A percentile compares a stretch with the other conserved stretches of the same genome.
phyloP scores from a whole-genome alignment of 2,888 invertebrate genomes.

The Exephanes ischioxanthus region DNA sequence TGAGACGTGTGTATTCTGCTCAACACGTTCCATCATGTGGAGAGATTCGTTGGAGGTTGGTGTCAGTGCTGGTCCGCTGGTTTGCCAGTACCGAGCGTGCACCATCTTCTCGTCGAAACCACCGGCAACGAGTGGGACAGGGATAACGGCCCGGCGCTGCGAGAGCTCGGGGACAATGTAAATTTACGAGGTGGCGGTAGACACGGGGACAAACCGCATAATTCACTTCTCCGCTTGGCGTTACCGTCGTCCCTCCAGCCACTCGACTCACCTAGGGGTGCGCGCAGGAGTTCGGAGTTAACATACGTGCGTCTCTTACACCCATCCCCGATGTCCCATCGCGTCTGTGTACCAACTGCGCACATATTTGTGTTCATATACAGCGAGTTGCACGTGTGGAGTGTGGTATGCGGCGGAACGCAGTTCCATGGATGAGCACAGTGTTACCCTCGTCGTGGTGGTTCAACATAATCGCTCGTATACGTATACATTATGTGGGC shows the following conservation, averaged over 20 bases:
- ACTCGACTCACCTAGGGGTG: conserved; percentile 30
- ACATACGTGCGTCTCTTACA: conserved; percentile 48
- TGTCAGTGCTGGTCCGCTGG: conserved; percentile 45
- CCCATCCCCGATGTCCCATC: conserved; percentile 1
- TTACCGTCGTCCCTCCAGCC: conserved; percentile 33
- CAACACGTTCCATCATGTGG: conserved; percentile 20
- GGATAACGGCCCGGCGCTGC: not conserved
- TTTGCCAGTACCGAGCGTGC: conserved; percentile 24
- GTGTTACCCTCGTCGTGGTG: conserved; percentile 1
- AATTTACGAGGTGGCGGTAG: conserved; percentile 79
- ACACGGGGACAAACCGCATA: conserved; percentile 77
- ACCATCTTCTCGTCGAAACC: conserved; percentile 38
- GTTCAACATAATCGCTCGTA: conserved; percentile 35
- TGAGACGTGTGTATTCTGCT: conserved; percentile 25
- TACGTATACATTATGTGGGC: conserved; percentile 15
- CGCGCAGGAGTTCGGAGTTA: conserved; percentile 17
- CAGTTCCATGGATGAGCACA: not conserved
- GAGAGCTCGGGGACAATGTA: conserved; percentile 72
- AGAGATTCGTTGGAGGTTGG: conserved; percentile 46
- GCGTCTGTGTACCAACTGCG: not conserved
- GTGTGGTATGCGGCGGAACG: conserved; percentile 6
- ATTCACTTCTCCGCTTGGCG: conserved; percentile 73
- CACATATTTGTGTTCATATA: conserved; percentile 21
- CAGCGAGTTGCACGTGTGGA: conserved; percentile 2
- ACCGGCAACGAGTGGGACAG: conserved; percentile 20